These are phyloP conservation scores for Camponotus floridanus DNA, from an alignment of 1,140 invertebrate species.

Conservation along the genomic window DNA sequence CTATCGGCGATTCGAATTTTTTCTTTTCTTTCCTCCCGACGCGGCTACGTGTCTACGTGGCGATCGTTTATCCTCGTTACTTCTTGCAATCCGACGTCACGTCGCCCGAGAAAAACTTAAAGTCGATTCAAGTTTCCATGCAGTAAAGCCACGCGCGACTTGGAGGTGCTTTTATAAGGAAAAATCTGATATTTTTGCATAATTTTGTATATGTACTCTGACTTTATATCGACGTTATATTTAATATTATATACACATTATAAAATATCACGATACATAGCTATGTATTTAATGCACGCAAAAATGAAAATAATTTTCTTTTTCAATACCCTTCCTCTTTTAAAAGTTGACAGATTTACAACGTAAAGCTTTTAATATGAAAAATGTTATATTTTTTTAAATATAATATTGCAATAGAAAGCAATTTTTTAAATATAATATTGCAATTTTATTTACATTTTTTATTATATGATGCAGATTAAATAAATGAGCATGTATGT, in stretches of 20 bases:
- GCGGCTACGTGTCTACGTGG: not conserved
- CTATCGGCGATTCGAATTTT: conserved; percentile 39
- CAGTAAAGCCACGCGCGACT: conserved; percentile 39
- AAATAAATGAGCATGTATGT: not conserved
- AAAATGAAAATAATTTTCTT: not conserved
- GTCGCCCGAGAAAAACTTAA: conserved; percentile 28
- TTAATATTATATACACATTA: too few relatives aligned
- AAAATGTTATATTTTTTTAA: conserved; percentile 24
- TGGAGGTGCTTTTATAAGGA: conserved; percentile 3
- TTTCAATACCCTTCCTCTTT: not conserved
- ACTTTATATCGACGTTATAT: not conserved
- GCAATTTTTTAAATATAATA: not conserved
- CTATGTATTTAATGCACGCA: not conserved
- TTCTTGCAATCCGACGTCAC: not conserved
- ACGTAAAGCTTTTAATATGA: conserved; percentile 1
- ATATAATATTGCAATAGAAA: not conserved
- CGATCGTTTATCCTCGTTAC: conserved; percentile 56
- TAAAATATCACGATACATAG: not conserved
- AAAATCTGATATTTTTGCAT: conserved; percentile 34
- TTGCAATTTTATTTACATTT: not conserved
- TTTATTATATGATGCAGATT: conserved; percentile 4
- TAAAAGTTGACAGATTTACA: not conserved
- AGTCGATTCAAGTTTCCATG: conserved; percentile 42
- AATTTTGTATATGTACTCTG: conserved; percentile 45
- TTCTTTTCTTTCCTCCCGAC: not conserved